Evolutionary conservation across 2,888 invertebrate species (phyloP).

Genomic region (Seira sanloemensis): DNA sequence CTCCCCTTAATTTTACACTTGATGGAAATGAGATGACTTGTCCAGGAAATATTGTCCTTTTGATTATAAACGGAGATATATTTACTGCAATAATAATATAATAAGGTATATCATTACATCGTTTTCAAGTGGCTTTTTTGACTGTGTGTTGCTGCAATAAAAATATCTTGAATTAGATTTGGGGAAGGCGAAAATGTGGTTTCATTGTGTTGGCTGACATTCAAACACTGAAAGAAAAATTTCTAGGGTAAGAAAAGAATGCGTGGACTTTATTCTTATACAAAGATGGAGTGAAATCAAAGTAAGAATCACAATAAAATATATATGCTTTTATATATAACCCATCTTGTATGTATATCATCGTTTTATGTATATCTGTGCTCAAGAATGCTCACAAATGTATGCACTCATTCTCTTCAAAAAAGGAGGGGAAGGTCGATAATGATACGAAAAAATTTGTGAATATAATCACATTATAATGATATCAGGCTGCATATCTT

Average conservation of each 20-base stretch:
- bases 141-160: too few relatives aligned
- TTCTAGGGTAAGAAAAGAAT: too few relatives aligned
- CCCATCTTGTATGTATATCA: too few relatives aligned
- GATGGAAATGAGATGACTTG: slow-evolving; percentile 54
- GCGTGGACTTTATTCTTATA: too few relatives aligned
- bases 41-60: slow-evolving; percentile 49
- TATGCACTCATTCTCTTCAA: slow-evolving; percentile 6
- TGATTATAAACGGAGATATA: slow-evolving; percentile 54
- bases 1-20: slow-evolving; percentile 16
- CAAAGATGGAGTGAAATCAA: too few relatives aligned
- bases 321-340: too few relatives aligned
- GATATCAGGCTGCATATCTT: slow-evolving; percentile 31
- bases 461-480: too few relatives aligned
- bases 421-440: slow-evolving; percentile 25
- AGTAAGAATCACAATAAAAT: too few relatives aligned
- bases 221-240: too few relatives aligned
- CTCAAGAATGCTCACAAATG: too few relatives aligned
- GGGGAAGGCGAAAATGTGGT: neutral
- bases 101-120: slow-evolving; percentile 33
- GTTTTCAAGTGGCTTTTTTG: slow-evolving; percentile 35
- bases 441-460: slow-evolving; percentile 39
- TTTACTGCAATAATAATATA: slow-evolving; percentile 35
- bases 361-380: too few relatives aligned
- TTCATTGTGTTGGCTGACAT: too few relatives aligned
- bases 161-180: slow-evolving; percentile 29